Evolutionary conservation across 1,140 invertebrate species (phyloP), one percentile per base, ranked within the genome.

Genomic region (Phocides pigmalion): DNA sequence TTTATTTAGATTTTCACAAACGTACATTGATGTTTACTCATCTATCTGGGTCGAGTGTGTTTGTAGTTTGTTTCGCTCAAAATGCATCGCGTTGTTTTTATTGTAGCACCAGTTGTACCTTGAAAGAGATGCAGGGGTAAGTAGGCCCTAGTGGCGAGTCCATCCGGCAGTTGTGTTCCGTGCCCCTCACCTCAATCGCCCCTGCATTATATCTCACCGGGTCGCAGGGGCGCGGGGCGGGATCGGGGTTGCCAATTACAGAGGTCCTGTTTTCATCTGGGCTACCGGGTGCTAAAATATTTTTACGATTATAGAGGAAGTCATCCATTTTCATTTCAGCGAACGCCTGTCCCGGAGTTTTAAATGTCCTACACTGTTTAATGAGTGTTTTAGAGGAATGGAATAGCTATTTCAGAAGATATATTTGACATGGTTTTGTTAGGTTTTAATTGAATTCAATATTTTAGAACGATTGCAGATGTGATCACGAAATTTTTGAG

Each of bases 211-310:
- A 76, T 75, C 70, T 56, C 64, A 68, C 76, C 73, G 75, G 83
- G 83, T 86, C 80, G 84, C 61, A 78, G 82, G 79, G 84, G 84
- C 54, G 79, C 72, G 83, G 77, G 82, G 79, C 50, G 80, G 56
- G 12, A 9, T 28, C 58, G 42, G 73, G 68, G 79, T 83, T 84
- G 82, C 83, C 78, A 82, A 66, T 73, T 66, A 67, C 66, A 64
- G n/a, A n/a, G 50, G 41, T 37, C 61, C 51, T 49, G 59, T 64
- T 70, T 63, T 68, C 62, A 62, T 58, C 70, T 70, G 39, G 66
- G 47, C 20, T 19, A 51, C 54, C 62, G 65, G 70, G 66, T 68
- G 62, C 39, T 46, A n/a, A 56, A 56, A 28, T 56, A 56, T 56
- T 56, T 56, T 56, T 54, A 59, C 28, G 47, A 46, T 62, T 59